phyloP scores from a whole-genome alignment of 2,888 invertebrate species.

The Oxyteleia sp. region DNA sequence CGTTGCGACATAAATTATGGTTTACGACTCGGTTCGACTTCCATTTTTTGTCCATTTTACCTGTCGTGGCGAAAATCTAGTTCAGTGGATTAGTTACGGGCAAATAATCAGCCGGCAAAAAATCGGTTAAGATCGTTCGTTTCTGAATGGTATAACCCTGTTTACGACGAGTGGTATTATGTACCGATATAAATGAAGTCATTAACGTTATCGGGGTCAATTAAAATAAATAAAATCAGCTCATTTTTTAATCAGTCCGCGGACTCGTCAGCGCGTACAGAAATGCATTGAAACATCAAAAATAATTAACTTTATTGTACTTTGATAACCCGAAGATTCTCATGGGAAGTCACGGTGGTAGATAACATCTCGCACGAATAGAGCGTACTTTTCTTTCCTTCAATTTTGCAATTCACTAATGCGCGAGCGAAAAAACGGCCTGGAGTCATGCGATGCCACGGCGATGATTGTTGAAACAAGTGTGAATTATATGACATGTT shows the following conservation, averaged over 20 bases:
- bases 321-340: slow-evolving; percentile 60
- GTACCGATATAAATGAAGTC: too few relatives aligned
- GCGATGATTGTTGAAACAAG: slow-evolving; percentile 38
- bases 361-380: slow-evolving; percentile 46
- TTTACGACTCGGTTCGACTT: too few relatives aligned
- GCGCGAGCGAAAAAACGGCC: slow-evolving; percentile 33
- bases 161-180: too few relatives aligned
- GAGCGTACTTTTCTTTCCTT: slow-evolving; percentile 18
- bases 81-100: too few relatives aligned
- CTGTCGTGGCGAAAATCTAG: too few relatives aligned
- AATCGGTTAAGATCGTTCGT: too few relatives aligned
- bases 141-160: too few relatives aligned
- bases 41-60: too few relatives aligned
- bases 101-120: too few relatives aligned
- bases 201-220: too few relatives aligned
- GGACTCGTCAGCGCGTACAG: slow-evolving; percentile 23
- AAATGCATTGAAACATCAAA: slow-evolving; percentile 45
- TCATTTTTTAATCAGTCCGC: slow-evolving; percentile 17
- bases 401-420: slow-evolving; percentile 47
- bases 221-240: too few relatives aligned
- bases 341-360: slow-evolving; percentile 31
- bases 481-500: slow-evolving; percentile 40
- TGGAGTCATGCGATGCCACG: slow-evolving; percentile 23
- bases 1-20: too few relatives aligned
- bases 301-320: slow-evolving; percentile 56